phyloP scores from a whole-genome alignment of 2,113 vertebrate species.

The Hemiscyllium ocellatum region DNA sequence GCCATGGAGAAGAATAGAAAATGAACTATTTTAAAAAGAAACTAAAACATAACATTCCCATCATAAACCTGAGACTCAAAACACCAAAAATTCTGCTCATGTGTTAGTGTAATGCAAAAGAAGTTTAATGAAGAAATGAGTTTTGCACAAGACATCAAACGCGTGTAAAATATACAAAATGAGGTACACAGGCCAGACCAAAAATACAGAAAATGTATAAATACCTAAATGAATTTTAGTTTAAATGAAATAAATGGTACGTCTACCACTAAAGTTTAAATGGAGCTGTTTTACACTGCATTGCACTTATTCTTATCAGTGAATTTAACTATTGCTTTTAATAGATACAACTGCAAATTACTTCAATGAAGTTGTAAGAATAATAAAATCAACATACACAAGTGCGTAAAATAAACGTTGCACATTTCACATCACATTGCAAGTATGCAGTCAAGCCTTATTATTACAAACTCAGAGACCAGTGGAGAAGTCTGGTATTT shows the following conservation, averaged over 20 bases:
- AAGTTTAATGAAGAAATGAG: slow-evolving; percentile 35
- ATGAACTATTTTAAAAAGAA: background rate
- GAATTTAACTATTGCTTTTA: slow-evolving; percentile 29
- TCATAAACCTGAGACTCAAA: background rate
- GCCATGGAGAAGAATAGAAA: background rate
- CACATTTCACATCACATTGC: slow-evolving; percentile 18
- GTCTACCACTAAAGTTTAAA: background rate
- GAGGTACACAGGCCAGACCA: slow-evolving; percentile 33
- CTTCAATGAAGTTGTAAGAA: background rate
- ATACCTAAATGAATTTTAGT: slow-evolving; percentile 26
- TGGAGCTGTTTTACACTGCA: slow-evolving; percentile 23
- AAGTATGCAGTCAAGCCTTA: background rate
- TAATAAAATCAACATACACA: slow-evolving; percentile 23
- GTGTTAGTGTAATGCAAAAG: slow-evolving; percentile 31
- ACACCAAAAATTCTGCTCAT: slow-evolving; percentile 24
- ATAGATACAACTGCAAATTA: slow-evolving; percentile 9
- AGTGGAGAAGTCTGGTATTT: background rate
- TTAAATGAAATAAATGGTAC: slow-evolving; percentile 31
- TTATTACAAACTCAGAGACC: slow-evolving; percentile 8
- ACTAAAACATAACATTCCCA: background rate
- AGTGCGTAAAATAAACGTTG: background rate
- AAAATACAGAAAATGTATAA: slow-evolving; percentile 29
- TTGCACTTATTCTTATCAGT: slow-evolving; percentile 18
- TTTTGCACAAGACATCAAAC: slow-evolving; percentile 34
- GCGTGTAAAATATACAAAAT: slow-evolving; percentile 32